Evolutionary conservation across 2,797 vertebrate species (phyloP).

Genomic region (Peromyscus aztecus): DNA sequence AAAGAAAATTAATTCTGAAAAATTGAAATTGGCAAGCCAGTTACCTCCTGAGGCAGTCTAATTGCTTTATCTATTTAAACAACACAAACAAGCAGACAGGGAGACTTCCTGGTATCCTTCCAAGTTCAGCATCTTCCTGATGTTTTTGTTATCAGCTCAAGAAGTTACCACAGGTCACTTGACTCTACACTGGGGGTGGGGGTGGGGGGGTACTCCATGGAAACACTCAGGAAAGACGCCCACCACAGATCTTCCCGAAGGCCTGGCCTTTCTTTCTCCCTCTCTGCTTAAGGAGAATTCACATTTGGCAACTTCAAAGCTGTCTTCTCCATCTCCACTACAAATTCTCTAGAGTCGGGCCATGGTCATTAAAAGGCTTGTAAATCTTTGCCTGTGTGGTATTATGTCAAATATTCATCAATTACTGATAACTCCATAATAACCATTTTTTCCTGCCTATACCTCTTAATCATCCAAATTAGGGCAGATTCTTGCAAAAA

Average conservation of each 20-base stretch:
- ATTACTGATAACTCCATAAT: constrained; percentile 50
- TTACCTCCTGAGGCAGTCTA: constrained; percentile 42
- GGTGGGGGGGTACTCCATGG: neutral
- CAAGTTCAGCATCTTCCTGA: constrained; percentile 28
- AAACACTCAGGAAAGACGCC: neutral
- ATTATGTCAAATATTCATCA: constrained; percentile 17
- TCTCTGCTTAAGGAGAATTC: neutral
- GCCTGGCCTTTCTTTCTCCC: neutral
- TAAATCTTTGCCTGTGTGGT: neutral
- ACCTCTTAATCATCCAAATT: constrained; percentile 23
- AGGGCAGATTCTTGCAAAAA: constrained; percentile 26
- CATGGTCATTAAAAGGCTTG: constrained; percentile 6
- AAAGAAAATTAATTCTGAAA: constrained; percentile 70
- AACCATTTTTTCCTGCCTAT: constrained; percentile 29
- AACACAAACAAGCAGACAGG: constrained; percentile 55
- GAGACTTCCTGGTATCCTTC: constrained; percentile 30
- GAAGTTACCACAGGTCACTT: neutral
- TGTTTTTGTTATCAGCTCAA: neutral
- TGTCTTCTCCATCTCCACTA: neutral
- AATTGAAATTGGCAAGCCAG: constrained; percentile 66
- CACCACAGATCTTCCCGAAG: neutral
- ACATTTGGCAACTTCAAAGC: neutral
- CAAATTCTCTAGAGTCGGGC: neutral
- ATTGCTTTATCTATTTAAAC: constrained; percentile 66
- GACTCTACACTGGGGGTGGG: neutral